Conservation (phyloP, 2,888 invertebrate genomes). For the Euphydryas editha region DNA sequence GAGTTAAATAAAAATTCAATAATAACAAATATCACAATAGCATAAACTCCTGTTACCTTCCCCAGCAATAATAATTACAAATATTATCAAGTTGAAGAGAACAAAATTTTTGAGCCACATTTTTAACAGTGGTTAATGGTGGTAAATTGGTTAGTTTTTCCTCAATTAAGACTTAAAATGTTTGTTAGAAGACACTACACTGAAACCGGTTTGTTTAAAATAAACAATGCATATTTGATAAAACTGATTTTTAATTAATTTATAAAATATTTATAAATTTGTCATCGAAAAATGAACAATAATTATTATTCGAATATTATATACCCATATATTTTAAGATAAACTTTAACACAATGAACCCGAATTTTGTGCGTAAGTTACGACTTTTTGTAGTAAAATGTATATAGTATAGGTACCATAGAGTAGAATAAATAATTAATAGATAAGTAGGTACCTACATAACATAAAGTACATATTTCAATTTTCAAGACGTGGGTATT, state of each 20-base stretch:
- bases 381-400: no score
- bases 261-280: not conserved
- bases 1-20: not conserved
- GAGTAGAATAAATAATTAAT: no score
- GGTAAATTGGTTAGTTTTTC: constrained; percentile 31
- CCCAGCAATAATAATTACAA: constrained; percentile 15
- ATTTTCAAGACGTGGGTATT: no score
- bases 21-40: not conserved
- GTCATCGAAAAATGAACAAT: not conserved
- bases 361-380: no score
- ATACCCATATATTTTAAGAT: no score
- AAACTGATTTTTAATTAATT: not conserved
- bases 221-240: not conserved
- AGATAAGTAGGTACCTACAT: no score
- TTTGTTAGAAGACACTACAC: not conserved
- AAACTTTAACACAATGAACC: no score
- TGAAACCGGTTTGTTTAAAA: constrained; percentile 8
- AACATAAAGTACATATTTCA: no score
- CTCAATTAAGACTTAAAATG: constrained; percentile 26
- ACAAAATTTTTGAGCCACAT: constrained; percentile 14
- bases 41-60: constrained; percentile 23
- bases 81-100: constrained; percentile 12
- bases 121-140: constrained; percentile 1
- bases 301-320: no score
- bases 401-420: no score